Evolutionary conservation across 2,797 vertebrate species (phyloP).

Genomic region (Pyrocephalus nanus): DNA sequence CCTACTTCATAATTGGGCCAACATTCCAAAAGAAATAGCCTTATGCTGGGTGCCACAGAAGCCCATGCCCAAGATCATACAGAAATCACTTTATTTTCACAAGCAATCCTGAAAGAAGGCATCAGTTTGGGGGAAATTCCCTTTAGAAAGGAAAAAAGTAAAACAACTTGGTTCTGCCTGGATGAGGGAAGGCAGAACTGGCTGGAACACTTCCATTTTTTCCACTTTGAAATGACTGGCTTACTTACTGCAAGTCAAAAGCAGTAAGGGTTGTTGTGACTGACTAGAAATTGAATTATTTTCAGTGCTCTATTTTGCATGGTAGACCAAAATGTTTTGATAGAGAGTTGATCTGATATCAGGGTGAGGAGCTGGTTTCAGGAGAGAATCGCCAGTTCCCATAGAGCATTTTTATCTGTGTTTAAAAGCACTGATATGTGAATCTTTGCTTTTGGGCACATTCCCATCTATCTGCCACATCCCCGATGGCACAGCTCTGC

Average conservation of each 20-base stretch:
- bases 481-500: not conserved
- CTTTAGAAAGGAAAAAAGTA: not conserved
- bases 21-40: not conserved
- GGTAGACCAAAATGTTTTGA: not conserved
- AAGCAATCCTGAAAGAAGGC: not conserved
- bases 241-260: not conserved
- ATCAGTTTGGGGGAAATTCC: not conserved
- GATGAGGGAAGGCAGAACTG: not conserved
- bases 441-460: not conserved
- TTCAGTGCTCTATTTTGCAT: not conserved
- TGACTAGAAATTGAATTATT: not conserved
- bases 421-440: not conserved
- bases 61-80: not conserved
- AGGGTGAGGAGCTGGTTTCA: not conserved
- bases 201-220: conserved; percentile 1
- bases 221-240: not conserved
- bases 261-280: not conserved
- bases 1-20: not conserved
- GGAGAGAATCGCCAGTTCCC: not conserved
- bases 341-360: not conserved
- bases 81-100: not conserved
- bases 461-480: not conserved
- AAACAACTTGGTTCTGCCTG: not conserved
- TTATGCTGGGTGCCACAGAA: not conserved
- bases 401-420: not conserved